These are phyloP conservation scores for Philaethria dido DNA, from an alignment of 2,888 invertebrate genomes.

Conservation along the genomic window DNA sequence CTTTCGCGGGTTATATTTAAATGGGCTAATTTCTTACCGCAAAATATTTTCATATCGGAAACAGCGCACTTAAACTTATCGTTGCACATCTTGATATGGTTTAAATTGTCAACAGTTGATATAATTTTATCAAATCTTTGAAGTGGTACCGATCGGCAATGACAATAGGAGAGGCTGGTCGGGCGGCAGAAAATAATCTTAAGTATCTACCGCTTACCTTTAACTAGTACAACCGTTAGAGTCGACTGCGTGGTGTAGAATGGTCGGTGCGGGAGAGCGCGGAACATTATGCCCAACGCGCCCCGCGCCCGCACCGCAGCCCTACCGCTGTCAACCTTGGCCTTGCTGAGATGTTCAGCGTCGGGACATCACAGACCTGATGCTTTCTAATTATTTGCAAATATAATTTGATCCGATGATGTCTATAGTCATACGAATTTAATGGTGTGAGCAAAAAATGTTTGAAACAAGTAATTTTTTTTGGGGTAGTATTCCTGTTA, in stretches of 20 bases:
- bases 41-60: constrained; percentile 65
- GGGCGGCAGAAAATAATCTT: constrained; percentile 59
- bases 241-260: constrained; percentile 84
- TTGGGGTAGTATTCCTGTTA: not conserved
- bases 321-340: constrained; percentile 78
- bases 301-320: constrained; percentile 75
- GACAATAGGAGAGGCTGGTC: constrained; percentile 46
- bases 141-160: constrained; percentile 54
- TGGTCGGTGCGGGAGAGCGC: constrained; percentile 79
- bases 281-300: constrained; percentile 76
- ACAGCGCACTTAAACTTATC: constrained; percentile 75
- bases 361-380: constrained; percentile 53
- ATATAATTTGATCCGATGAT: not conserved
- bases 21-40: constrained; percentile 61
- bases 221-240: constrained; percentile 82
- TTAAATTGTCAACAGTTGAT: constrained; percentile 66
- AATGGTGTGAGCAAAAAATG: not conserved
- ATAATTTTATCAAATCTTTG: constrained; percentile 49
- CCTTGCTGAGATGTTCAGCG: constrained; percentile 70
- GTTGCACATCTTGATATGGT: constrained; percentile 67
- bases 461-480: not conserved
- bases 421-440: not conserved
- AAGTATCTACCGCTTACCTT: constrained; percentile 81
- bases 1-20: constrained; percentile 67
- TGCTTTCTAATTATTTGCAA: constrained; percentile 49